Percentiles rank a stretch among this genome's conserved stretches.
These are phyloP conservation scores for Cryptophagus acutangulus DNA, from an alignment of 2,888 invertebrate species.

Conservation along the genomic window DNA sequence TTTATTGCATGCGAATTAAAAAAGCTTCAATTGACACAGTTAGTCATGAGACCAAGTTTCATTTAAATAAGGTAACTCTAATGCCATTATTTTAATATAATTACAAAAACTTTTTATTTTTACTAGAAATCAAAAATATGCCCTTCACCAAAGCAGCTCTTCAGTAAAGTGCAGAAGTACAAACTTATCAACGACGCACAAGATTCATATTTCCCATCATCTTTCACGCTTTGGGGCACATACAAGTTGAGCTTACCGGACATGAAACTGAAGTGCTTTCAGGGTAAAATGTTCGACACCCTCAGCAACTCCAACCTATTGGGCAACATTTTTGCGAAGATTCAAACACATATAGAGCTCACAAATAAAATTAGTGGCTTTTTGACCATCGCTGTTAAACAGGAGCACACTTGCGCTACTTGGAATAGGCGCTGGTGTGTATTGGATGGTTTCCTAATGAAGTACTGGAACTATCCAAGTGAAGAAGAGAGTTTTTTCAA, in stretches of 20 bases:
- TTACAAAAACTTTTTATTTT: slow-evolving; percentile 5
- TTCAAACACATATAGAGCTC: not conserved
- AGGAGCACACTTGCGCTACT: not conserved
- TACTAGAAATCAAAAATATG: slow-evolving; percentile 19
- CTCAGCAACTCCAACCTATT: not conserved
- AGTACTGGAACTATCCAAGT: slow-evolving; percentile 3
- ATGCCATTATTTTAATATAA: not conserved
- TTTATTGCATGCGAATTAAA: slow-evolving; percentile 25
- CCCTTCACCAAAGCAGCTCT: slow-evolving; percentile 26
- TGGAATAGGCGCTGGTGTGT: not conserved
- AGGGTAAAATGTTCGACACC: not conserved
- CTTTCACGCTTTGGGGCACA: not conserved
- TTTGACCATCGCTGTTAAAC: not conserved
- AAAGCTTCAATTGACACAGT: slow-evolving; percentile 11
- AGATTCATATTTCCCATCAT: not conserved
- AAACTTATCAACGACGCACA: slow-evolving; percentile 9
- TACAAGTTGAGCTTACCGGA: not conserved
- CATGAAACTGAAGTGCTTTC: not conserved
- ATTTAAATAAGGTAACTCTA: slow-evolving; percentile 20
- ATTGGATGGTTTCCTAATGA: not conserved
- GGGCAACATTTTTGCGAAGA: not conserved
- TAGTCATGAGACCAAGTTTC: slow-evolving; percentile 10
- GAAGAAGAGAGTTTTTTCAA: not conserved
- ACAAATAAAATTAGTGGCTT: not conserved
- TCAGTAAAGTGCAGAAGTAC: slow-evolving; percentile 14